Percentiles rank a stretch among this genome's conserved stretches.
These are phyloP conservation scores for Corythornis cristatus DNA, from an alignment of 2,113 vertebrate species.

Conservation along the genomic window DNA sequence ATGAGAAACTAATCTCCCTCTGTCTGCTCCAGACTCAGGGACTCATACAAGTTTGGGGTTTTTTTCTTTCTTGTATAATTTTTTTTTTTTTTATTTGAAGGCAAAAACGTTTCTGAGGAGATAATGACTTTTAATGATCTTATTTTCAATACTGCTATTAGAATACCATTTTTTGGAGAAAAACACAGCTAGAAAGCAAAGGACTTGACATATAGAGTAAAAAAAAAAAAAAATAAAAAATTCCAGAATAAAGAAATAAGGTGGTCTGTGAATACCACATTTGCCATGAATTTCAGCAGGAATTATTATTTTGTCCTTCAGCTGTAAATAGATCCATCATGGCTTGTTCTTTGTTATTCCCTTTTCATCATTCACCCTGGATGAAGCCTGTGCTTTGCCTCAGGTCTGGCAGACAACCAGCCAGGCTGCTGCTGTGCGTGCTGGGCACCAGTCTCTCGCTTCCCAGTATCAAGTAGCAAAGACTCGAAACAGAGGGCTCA, in stretches of 20 bases:
- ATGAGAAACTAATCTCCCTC: not conserved
- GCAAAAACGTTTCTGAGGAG: not conserved
- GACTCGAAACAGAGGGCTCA: not conserved
- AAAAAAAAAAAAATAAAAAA: not conserved
- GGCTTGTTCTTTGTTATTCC: constrained; percentile 40
- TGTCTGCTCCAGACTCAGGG: not conserved
- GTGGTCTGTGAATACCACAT: constrained; percentile 8
- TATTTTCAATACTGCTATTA: not conserved
- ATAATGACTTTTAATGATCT: not conserved
- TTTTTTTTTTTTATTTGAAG: not conserved
- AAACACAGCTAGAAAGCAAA: not conserved
- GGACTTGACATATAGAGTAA: not conserved
- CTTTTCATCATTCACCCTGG: not conserved
- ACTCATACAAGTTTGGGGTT: not conserved
- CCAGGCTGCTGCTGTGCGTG: accelerated
- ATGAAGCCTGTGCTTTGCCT: not conserved
- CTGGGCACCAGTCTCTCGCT: not conserved
- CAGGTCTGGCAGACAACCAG: not conserved
- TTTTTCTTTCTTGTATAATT: not conserved
- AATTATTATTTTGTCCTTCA: constrained; percentile 53
- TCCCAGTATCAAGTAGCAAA: not conserved
- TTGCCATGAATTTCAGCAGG: constrained; percentile 46
- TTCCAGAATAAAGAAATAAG: constrained; percentile 11
- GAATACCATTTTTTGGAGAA: not conserved
- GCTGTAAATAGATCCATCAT: constrained; percentile 62